Evolutionary conservation across 1,140 invertebrate genomes (phyloP).

Genomic region (Drosophila kikkawai): DNA sequence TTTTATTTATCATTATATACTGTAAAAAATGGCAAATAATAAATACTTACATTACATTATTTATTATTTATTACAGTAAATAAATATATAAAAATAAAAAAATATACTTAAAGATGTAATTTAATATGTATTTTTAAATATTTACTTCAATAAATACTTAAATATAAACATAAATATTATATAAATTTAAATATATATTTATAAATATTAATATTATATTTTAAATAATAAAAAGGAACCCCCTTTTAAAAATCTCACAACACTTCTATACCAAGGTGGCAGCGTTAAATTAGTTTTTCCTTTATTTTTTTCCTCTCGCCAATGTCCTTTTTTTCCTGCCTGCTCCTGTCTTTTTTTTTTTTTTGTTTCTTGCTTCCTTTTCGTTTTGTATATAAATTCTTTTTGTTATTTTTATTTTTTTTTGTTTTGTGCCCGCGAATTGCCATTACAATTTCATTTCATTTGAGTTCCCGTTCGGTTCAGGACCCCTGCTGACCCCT

Average conservation of each 20-base stretch:
- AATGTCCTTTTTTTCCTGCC: background rate
- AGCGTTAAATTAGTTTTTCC: constrained; percentile 17
- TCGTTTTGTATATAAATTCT: background rate
- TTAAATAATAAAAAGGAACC: background rate
- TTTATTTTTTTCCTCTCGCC: background rate
- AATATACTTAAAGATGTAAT: no score
- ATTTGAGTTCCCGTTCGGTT: constrained; percentile 35
- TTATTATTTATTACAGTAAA: no score
- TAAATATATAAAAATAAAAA: no score
- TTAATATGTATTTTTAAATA: no score
- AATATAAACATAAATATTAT: background rate
- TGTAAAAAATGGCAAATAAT: no score
- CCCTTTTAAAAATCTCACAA: background rate
- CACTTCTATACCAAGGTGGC: background rate
- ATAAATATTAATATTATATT: background rate
- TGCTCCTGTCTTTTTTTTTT: background rate
- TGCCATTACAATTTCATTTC: constrained; percentile 49
- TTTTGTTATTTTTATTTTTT: background rate
- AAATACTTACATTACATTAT: no score
- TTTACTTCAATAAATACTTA: no score
- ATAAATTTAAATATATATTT: no score
- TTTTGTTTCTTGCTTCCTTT: background rate
- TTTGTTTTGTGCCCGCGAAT: constrained; percentile 24
- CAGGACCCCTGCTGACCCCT: constrained; percentile 15
- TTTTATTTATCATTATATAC: no score